A percentile compares a stretch with the other conserved stretches of the same genome.
Evolutionary conservation across 2,888 invertebrate species (phyloP).

Genomic region (Parasteatoda lunata): DNA sequence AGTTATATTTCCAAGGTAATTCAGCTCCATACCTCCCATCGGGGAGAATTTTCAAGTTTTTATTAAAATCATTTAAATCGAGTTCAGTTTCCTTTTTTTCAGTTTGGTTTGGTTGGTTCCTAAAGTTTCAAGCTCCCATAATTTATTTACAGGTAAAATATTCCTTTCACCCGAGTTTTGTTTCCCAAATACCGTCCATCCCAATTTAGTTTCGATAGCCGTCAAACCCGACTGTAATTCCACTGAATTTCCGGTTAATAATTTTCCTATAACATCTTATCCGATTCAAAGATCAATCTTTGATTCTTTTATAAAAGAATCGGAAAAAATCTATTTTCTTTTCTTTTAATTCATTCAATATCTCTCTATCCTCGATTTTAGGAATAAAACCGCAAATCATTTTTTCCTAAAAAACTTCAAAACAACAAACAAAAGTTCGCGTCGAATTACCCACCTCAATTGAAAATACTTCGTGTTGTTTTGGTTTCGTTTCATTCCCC

Average conservation of each 20-base stretch:
- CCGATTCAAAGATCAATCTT: neutral
- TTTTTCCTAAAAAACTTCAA: neutral
- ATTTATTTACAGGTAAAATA: neutral
- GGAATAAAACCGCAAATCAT: neutral
- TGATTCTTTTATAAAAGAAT: neutral
- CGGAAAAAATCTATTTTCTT: neutral
- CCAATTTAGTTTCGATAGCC: neutral
- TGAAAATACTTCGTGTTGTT: neutral
- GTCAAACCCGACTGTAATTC: neutral
- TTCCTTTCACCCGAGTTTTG: neutral
- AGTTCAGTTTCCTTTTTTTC: neutral
- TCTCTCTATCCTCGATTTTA: neutral
- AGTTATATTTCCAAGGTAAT: neutral
- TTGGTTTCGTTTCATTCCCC: neutral
- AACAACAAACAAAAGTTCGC: neutral
- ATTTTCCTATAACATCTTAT: neutral
- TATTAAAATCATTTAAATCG: too few relatives aligned
- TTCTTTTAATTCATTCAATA: neutral
- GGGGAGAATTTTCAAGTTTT: neutral
- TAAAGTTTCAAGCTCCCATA: neutral
- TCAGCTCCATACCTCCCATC: neutral
- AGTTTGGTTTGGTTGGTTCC: neutral
- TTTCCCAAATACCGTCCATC: neutral
- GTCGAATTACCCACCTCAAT: neutral
- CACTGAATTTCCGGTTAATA: neutral